Evolutionary conservation across 2,888 invertebrate species (phyloP), one percentile per base, ranked within the genome.

Genomic region (Lamellibrachia satsuma): DNA sequence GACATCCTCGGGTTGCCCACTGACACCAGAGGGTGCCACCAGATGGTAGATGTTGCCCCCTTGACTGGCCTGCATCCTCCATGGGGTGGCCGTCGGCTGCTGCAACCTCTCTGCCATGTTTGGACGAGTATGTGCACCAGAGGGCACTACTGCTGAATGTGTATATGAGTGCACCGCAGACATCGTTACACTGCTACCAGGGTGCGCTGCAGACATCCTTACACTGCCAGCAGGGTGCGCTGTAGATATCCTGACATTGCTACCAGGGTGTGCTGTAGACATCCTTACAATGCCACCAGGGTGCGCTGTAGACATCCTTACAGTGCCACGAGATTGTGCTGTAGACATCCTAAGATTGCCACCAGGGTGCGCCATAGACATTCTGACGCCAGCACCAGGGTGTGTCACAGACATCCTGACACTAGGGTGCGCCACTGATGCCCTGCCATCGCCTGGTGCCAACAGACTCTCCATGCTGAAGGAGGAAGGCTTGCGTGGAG

Each of bases 381-480:
- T 15, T 15, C 57, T 57, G 6, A 57, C 57, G 15, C 57, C 15
- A n/a, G 22, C 75, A 75, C 75, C 75, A 75, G 75, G n/a, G 75
- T 75, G 75, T n/a, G 75, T 7, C 9, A 9, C 75, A 6, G 75
- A n/a, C n/a, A n/a, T 22, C 4, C 22, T n/a, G n/a, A n/a, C 7
- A 57, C 57, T 8, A 57, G 57, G 7, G 57, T 57, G 57, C 57
- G 57, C 7, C 15, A 8, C 57, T 57, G 6, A 57, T 8, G 15
- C 57, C 15, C 22, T 11, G 22, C 22, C 22, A 22, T 75, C 39
- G 39, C 39, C 75, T 3, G n/a, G 15, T 4, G 75, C 75, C 15
- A 75, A n/a, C 75, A 75, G 75, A 75, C 75, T 75, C 22, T 75
- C 75, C 75, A 75, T 75, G 75, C 22, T 75, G 75, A 75, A 75